Evolutionary conservation across 1,140 invertebrate species (phyloP), one percentile per base, ranked within the genome.

Genomic region (Homalodisca vitripennis): DNA sequence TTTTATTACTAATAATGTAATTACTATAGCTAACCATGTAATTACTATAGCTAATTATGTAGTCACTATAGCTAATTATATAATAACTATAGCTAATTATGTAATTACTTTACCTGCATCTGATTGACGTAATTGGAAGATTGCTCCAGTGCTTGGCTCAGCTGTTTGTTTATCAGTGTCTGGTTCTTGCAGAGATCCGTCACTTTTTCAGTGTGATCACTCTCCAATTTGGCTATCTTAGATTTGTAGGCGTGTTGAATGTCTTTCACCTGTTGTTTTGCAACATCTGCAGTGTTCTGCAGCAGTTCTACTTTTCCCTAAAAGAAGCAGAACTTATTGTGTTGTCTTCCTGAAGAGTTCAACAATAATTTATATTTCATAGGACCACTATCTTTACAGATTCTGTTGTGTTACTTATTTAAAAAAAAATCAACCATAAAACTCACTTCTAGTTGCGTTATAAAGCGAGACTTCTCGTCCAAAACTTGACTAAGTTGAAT

Each of bases 121-220:
- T 60, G 55, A n/a, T 26, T 27, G 6, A 30, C 27, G 24, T 22
- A 60, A 24, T 60, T 26, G 6, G 55, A 60, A 27, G 55, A 60
- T 26, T 24, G 14, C 29, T 60, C 27, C 22, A 60, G 27, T 2
- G 55, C 22, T 26, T 60, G 14, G 10, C 24, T 60, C 27, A 60
- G 55, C n/a, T 60, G 55, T 30, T 60, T 24, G 55, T 60, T 60
- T 6, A 26, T 60, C 29, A 60, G 24, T 10, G 55, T 60, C n/a
- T 60, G 55, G 26, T 60, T 60, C 29, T 60, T 26, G n/a, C 55
- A 60, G 2, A 60, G 10, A 60, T 6, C 22, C 2, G 55, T 26
- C 24, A 60, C 29, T 30, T 60, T 60, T 27, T 60, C 29, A 27
- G 55, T 27, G 29, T 60, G 55, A 12, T 60, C 55, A 22, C 14